phyloP scores from a whole-genome alignment of 2,113 vertebrate species.

The Burhinus bistriatus region DNA sequence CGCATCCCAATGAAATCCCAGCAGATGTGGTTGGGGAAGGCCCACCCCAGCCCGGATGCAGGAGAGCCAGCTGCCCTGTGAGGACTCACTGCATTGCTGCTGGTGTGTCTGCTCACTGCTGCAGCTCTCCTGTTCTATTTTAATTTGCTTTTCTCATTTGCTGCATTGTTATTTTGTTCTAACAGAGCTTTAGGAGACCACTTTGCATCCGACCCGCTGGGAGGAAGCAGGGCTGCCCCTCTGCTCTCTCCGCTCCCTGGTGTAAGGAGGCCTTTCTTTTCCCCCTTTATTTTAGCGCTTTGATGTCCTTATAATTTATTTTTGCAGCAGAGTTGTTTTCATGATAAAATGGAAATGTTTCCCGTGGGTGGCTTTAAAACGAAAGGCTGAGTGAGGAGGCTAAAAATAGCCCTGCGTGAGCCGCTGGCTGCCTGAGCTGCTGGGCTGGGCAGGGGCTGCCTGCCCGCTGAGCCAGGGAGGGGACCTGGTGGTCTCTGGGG shows the following conservation, averaged over 20 bases:
- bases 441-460: not conserved
- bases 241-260: not conserved
- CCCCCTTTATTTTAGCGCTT: not conserved
- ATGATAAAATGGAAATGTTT: slow-evolving; percentile 49
- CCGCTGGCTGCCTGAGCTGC: not conserved
- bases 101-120: rapidly evolving
- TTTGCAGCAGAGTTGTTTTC: slow-evolving; percentile 45
- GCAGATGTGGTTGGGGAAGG: not conserved
- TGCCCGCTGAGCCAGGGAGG: not conserved
- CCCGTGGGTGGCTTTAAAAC: slow-evolving; percentile 31
- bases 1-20: not conserved
- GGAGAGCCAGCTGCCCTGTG: not conserved
- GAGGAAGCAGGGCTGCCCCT: not conserved
- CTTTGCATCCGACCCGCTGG: not conserved
- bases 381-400: slow-evolving; percentile 1
- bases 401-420: slow-evolving; percentile 14
- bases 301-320: slow-evolving; percentile 36
- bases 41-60: not conserved
- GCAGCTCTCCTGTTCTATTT: not conserved
- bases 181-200: not conserved
- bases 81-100: not conserved
- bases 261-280: not conserved
- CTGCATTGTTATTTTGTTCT: slow-evolving; percentile 9
- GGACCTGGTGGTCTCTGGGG: not conserved
- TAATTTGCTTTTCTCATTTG: not conserved